Conservation (phyloP, 2,113 vertebrate genomes). For the Platanista minor region DNA sequence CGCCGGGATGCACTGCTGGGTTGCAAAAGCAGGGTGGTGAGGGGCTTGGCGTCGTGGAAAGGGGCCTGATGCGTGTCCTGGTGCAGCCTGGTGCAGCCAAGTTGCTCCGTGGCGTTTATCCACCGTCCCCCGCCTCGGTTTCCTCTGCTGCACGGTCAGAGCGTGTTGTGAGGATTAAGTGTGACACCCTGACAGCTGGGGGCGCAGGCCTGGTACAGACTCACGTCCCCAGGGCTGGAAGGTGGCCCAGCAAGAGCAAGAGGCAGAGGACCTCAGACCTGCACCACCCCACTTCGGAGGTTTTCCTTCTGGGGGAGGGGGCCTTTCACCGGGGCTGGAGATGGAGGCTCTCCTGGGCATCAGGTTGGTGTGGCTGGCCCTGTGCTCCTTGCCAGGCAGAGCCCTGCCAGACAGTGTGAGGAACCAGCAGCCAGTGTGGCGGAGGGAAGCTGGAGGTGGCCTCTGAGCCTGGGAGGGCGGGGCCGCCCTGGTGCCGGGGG, state of each 20-base stretch:
- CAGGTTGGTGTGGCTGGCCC: fast-evolving
- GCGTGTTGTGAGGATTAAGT: neutral
- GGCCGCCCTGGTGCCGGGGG: neutral
- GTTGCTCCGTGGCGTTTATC: fast-evolving
- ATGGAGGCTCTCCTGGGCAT: neutral
- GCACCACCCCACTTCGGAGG: fast-evolving
- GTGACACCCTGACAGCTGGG: neutral
- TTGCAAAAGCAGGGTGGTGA: too few species aligned
- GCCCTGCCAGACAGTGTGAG: neutral
- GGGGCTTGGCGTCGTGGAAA: neutral
- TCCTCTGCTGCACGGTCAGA: neutral
- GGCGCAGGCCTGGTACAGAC: neutral
- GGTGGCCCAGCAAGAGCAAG: neutral
- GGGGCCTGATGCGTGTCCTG: neutral
- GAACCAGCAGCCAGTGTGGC: fast-evolving
- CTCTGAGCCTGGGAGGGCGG: neutral
- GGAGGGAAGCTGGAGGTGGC: neutral
- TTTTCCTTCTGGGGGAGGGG: neutral
- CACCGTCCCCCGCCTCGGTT: neutral
- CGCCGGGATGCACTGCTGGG: neutral
- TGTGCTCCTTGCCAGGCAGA: neutral
- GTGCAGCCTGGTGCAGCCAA: fast-evolving
- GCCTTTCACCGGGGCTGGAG: neutral
- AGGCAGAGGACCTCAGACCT: neutral
- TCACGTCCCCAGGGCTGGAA: neutral